phyloP scores from a whole-genome alignment of 2,888 invertebrate genomes.

The Plemyria rubiginata region DNA sequence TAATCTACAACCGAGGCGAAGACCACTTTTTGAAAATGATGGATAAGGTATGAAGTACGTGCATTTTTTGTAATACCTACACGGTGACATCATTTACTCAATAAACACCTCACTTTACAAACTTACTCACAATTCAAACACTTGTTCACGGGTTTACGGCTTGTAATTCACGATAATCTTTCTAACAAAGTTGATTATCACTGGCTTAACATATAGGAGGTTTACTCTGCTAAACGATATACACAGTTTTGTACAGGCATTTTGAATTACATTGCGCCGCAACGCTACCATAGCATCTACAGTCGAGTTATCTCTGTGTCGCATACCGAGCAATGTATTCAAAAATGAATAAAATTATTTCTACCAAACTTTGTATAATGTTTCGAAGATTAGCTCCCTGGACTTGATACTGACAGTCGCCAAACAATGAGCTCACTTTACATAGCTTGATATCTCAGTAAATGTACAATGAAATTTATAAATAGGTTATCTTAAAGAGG shows the following conservation, averaged over 20 bases:
- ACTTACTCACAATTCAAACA: constrained; percentile 17
- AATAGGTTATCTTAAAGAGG: background rate
- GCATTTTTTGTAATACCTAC: no score
- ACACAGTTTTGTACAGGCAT: no score
- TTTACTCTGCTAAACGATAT: no score
- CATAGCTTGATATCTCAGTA: background rate
- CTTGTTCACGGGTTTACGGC: constrained; percentile 18
- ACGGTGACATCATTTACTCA: background rate
- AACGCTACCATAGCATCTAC: no score
- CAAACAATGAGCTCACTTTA: constrained; percentile 6
- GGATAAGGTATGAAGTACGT: no score
- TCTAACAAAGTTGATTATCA: constrained; percentile 9
- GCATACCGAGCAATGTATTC: no score
- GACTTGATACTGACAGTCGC: background rate
- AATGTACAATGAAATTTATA: background rate
- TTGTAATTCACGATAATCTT: constrained; percentile 48
- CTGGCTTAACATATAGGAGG: background rate
- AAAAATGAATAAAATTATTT: no score
- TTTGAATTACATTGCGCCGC: no score
- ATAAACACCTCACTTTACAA: background rate
- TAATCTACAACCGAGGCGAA: no score
- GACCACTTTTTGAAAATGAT: no score
- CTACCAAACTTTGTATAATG: no score
- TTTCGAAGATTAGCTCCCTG: background rate
- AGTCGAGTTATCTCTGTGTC: no score